Base-by-base conservation (phyloP, 1,140 invertebrate genomes). In the Stegodyphus mimosarum region DNA sequence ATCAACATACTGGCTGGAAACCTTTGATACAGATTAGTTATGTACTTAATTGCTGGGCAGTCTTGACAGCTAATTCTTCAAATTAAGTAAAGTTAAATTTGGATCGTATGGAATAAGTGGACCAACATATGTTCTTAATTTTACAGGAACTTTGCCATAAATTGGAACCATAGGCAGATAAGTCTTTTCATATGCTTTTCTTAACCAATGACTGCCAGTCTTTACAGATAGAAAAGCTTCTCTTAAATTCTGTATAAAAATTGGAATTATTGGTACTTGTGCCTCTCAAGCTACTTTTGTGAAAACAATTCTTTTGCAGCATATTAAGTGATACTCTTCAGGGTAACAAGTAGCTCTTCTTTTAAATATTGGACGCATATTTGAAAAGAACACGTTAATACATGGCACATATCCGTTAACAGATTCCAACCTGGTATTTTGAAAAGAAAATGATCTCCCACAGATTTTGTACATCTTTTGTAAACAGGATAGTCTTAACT, bases 121-220 rank as follows among this genome's bases (percentile, higher is more conserved):
- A 33, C 1, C 33, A 33, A 33, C 33, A 33, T 33, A 33, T 1
- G 33, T 33, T 33, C 87, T 93, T 89, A 99, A 92, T 92, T 99
- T 99, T 0, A 99, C 98, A 2, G 98, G 98, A 92, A 99, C 99
- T 60, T 97, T 96, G 49, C 98, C 98, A 92, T 98, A 99, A 81
- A 99, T 95, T 48, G 98, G 97, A 87, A 96, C 94, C 72, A 98
- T 92, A 13, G 98, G 98, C 87, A 99, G 92, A 86, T 95, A 93
- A 1, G 96, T 97, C 88, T 93, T 93, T 80, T 95, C 94, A 91
- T 95, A 96, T 13, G 97, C 85, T 85, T 90, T 89, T 76, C 91
- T 86, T 52, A 92, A 90, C 74, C 88, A 89, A 87, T 83, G 55
- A 49, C 60, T 84, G 53, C 87, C 87, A 17, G 55, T 74, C n/a